Evolutionary conservation across 2,888 invertebrate genomes (phyloP).

Genomic region (Girardia tigrina): DNA sequence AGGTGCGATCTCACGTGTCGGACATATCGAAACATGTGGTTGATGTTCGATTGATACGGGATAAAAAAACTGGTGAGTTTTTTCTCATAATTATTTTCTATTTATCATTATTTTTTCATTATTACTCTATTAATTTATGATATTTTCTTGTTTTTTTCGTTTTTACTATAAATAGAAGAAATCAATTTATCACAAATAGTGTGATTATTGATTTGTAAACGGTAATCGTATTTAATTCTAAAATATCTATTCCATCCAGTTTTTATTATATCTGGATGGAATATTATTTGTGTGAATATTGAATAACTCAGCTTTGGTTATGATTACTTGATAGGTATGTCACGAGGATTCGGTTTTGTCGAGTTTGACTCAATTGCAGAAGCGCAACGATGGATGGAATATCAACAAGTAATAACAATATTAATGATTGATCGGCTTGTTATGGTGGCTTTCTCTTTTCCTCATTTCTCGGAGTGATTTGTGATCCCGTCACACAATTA

Average conservation of each 20-base stretch:
- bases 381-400: constrained; percentile 76
- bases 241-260: constrained; percentile 18
- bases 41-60: constrained; percentile 63
- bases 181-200: too few relatives aligned
- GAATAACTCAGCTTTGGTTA: constrained; percentile 19
- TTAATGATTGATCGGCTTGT: neutral
- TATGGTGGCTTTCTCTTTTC: neutral
- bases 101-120: constrained; percentile 31
- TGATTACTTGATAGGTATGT: constrained; percentile 58
- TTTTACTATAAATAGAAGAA: too few relatives aligned
- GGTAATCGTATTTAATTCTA: neutral
- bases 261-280: neutral
- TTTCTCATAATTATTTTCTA: constrained; percentile 29
- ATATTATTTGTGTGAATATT: neutral
- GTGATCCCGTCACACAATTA: too few relatives aligned
- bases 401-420: constrained; percentile 36
- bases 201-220: too few relatives aligned
- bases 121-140: neutral
- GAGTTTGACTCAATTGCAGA: constrained; percentile 76
- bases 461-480: neutral
- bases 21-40: constrained; percentile 5
- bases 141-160: neutral
- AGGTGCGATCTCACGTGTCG: constrained; percentile 19
- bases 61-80: constrained; percentile 65
- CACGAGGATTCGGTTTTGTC: constrained; percentile 77